phyloP scores from a whole-genome alignment of 2,113 vertebrate genomes.

The Martes martes region DNA sequence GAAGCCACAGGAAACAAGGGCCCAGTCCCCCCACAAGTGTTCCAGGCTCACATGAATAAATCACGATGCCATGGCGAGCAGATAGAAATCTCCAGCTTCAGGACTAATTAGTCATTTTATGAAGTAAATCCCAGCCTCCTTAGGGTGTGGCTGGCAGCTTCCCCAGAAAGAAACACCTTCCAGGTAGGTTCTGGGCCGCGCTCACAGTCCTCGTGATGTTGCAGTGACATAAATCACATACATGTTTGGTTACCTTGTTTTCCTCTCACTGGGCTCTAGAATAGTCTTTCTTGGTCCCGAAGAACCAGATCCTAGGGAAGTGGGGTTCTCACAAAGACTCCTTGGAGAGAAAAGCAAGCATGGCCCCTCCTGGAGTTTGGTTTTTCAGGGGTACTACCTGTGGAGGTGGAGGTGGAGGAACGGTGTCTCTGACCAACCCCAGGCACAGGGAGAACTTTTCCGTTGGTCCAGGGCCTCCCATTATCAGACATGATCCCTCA shows the following conservation, averaged over 20 bases:
- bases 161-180: constrained; percentile 51
- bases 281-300: neutral
- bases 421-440: neutral
- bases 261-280: neutral
- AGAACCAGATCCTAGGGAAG: neutral
- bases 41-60: neutral
- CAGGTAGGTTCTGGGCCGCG: neutral
- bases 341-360: neutral
- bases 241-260: neutral
- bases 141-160: constrained; percentile 16
- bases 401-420: neutral
- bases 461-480: neutral
- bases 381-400: neutral
- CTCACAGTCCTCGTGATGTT: neutral
- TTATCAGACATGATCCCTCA: neutral
- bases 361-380: neutral
- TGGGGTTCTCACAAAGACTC: accelerated
- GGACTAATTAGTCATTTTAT: constrained; percentile 37
- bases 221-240: neutral
- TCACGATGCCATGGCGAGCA: no score
- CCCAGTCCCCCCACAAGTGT: neutral
- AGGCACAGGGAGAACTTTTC: neutral
- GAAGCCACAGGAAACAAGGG: neutral
- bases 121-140: neutral
- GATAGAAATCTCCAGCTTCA: neutral